phyloP scores from a whole-genome alignment of 2,797 vertebrate genomes.

The Dendrocincla tyrannina region DNA sequence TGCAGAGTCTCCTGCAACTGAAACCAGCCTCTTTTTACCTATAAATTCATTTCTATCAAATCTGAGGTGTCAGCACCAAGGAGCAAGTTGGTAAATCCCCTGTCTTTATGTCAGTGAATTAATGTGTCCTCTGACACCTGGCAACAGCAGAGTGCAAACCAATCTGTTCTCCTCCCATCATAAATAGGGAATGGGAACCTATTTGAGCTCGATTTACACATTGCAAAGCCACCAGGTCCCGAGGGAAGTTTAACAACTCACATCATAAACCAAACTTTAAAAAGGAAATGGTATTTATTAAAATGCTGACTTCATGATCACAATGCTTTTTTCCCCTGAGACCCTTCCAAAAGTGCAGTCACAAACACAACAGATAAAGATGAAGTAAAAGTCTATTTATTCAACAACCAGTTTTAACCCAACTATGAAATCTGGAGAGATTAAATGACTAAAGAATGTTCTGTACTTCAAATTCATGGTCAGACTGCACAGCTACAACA shows the following conservation, averaged over 20 bases:
- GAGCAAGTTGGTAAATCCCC: background rate
- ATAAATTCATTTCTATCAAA: background rate
- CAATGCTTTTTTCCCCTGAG: accelerated
- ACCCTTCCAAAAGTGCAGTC: background rate
- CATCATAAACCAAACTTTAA: background rate
- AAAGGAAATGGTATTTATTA: background rate
- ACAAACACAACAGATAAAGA: background rate
- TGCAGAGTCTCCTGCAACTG: background rate
- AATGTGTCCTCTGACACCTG: background rate
- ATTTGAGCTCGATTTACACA: background rate
- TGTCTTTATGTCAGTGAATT: background rate
- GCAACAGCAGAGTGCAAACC: background rate
- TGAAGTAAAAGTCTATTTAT: background rate
- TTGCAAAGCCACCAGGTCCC: background rate
- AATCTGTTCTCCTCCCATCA: background rate
- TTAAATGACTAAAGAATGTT: background rate
- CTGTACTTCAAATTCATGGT: background rate
- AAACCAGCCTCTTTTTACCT: background rate
- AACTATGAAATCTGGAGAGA: background rate
- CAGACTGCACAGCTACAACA: background rate
- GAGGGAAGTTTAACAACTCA: background rate
- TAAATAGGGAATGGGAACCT: constrained; percentile 2
- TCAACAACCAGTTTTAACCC: background rate
- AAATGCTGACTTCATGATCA: background rate
- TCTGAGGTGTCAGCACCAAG: background rate